phyloP scores from a whole-genome alignment of 2,888 invertebrate genomes.

The Drosophila meridionalis region DNA sequence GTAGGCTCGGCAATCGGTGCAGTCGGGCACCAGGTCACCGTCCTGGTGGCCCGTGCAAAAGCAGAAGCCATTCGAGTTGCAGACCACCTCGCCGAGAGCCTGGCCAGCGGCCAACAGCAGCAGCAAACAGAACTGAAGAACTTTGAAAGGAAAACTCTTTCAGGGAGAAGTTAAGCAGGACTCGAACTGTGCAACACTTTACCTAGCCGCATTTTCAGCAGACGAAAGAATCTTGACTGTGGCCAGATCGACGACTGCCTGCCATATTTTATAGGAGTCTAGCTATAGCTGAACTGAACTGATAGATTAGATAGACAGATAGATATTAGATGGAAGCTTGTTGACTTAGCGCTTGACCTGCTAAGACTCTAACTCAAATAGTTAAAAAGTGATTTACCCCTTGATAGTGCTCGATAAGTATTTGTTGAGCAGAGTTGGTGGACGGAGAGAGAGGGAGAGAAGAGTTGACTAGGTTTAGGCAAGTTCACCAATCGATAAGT shows the following conservation, averaged over 20 bases:
- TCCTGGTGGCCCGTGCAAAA: slow-evolving; percentile 41
- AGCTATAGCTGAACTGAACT: slow-evolving; percentile 5
- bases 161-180: neutral
- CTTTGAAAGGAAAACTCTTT: slow-evolving; percentile 19
- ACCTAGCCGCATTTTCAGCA: slow-evolving; percentile 60
- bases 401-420: slow-evolving; percentile 1
- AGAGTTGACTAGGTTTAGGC: neutral
- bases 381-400: slow-evolving; percentile 13
- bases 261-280: slow-evolving; percentile 41
- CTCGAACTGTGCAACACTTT: slow-evolving; percentile 10
- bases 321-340: slow-evolving; percentile 12
- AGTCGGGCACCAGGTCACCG: slow-evolving; percentile 55
- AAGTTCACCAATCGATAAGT: slow-evolving; percentile 5
- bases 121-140: slow-evolving; percentile 26
- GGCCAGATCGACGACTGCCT: neutral
- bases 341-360: slow-evolving; percentile 64
- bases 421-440: neutral
- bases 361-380: neutral
- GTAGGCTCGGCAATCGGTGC: slow-evolving; percentile 60
- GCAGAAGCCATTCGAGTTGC: slow-evolving; percentile 36
- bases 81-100: slow-evolving; percentile 7
- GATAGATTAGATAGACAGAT: slow-evolving; percentile 13
- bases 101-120: neutral
- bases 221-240: slow-evolving; percentile 37
- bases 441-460: too few species aligned